A percentile compares a stretch with the other conserved stretches of the same genome.
Conservation (phyloP, 2,888 invertebrate species). For the Melanotus villosus region DNA sequence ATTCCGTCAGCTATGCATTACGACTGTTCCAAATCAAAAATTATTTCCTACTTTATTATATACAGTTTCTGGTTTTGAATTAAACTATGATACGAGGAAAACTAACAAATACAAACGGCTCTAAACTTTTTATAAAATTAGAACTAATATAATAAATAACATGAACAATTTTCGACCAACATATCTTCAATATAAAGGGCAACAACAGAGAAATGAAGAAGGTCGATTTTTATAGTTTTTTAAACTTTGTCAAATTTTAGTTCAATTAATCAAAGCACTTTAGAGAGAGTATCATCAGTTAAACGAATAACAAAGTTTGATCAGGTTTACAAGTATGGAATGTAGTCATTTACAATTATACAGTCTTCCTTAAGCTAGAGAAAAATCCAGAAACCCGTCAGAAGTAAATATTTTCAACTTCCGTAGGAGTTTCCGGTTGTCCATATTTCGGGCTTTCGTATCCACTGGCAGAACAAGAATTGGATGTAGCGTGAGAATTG, state of each 20-base stretch:
- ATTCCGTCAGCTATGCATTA: not conserved
- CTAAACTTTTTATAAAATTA: slow-evolving; percentile 46
- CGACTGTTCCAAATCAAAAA: not conserved
- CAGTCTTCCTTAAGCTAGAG: slow-evolving; percentile 15
- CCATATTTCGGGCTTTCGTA: slow-evolving; percentile 64
- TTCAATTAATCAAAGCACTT: not conserved
- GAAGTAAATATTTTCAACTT: slow-evolving; percentile 67
- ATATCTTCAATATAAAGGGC: not conserved
- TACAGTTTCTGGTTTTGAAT: slow-evolving; percentile 35
- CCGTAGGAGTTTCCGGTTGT: slow-evolving; percentile 68
- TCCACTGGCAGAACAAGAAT: slow-evolving; percentile 42
- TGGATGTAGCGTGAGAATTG: slow-evolving; percentile 42
- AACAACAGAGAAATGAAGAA: not conserved
- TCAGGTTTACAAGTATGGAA: not conserved
- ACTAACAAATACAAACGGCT: slow-evolving; percentile 41
- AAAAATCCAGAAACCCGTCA: slow-evolving; percentile 49
- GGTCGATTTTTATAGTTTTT: slow-evolving; percentile 27
- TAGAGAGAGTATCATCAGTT: not conserved
- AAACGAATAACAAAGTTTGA: too few species aligned
- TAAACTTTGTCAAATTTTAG: slow-evolving; percentile 30
- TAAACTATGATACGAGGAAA: slow-evolving; percentile 28
- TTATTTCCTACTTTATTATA: not conserved
- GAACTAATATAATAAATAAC: slow-evolving; percentile 41
- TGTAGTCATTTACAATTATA: not conserved
- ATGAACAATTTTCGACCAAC: slow-evolving; percentile 14